Evolutionary conservation across 2,797 vertebrate genomes (phyloP), one percentile per base, ranked within the genome.

Genomic region (Valencia hispanica): DNA sequence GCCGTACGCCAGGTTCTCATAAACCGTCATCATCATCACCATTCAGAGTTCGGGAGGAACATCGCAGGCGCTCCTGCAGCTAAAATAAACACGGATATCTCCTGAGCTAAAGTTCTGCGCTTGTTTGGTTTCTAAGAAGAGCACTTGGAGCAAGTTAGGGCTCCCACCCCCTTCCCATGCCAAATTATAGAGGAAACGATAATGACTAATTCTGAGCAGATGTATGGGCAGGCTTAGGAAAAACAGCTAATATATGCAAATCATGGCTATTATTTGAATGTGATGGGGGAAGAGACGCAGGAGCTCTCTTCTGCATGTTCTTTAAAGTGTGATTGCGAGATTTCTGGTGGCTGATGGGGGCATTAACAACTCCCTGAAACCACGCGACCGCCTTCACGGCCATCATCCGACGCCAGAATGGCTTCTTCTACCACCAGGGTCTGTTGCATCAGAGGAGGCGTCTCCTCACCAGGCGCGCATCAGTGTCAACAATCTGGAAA

Each of bases 1-100:
- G 69, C 84, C 53, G 47, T 43, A 57, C 61, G 73, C 70, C 81
- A 77, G 88, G 84, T 86, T 73, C 81, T 79, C 83, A 91, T 71
- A n/a, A n/a, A n/a, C n/a, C 68, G 79, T 74, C 88, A 89, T 90
- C 84, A 91, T 86, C 89, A 85, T 90, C 78, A 88, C 39, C 77
- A 74, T 76, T 68, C 22, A 71, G 82, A 43, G 81, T 77, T 78
- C 83, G 77, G 79, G 82, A 78, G 82, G 75, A 63, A 63, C 59
- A 11, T 36, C 59, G 57, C 2, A 27, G 57, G 2, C 57, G 17
- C 57, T 59, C 6, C 57, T 32, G 57, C 30, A 78, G 83, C 47
- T 22, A 82, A 78, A 84, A 63, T 70, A 83, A 81, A 72, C 39
- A 45, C 1, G 45, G 32, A 66, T 7, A 2, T 63, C 1, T 71